A percentile compares a stretch with the other conserved stretches of the same genome.
These are phyloP conservation scores for Brenthis hecate DNA, from an alignment of 2,888 invertebrate species.

Conservation along the genomic window DNA sequence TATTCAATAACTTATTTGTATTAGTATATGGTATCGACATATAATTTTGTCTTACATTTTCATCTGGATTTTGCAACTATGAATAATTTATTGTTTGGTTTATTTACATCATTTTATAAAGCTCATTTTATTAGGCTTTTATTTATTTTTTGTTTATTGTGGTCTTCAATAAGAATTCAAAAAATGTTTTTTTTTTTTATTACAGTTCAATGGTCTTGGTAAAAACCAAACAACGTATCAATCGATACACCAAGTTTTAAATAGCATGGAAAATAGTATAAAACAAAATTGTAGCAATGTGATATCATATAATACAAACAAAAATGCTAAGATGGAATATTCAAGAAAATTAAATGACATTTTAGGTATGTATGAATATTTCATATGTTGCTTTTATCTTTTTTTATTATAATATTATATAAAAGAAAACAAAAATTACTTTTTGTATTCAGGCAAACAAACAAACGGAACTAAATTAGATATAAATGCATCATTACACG, in stretches of 20 bases:
- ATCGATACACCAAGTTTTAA: neutral
- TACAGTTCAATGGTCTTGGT: neutral
- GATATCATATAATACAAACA: constrained; percentile 9
- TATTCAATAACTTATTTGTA: too few species aligned
- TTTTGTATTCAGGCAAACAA: neutral
- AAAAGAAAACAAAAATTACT: neutral
- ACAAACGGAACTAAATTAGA: neutral
- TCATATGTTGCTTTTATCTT: neutral
- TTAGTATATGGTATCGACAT: too few species aligned
- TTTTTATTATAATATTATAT: neutral
- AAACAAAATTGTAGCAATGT: constrained; percentile 3
- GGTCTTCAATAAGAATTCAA: neutral
- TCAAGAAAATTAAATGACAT: neutral
- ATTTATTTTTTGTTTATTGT: neutral
- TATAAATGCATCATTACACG: neutral
- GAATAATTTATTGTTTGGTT: neutral
- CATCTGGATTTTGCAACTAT: neutral
- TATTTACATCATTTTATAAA: too few species aligned
- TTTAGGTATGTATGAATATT: neutral
- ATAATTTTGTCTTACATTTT: too few species aligned
- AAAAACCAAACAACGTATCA: neutral
- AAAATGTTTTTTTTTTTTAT: neutral
- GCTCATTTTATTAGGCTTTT: too few species aligned
- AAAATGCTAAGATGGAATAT: neutral
- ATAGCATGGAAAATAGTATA: constrained; percentile 4